A percentile compares a stretch with the other conserved stretches of the same genome.
Conservation (phyloP, 1,140 invertebrate genomes). For the Ectropis grisescens region DNA sequence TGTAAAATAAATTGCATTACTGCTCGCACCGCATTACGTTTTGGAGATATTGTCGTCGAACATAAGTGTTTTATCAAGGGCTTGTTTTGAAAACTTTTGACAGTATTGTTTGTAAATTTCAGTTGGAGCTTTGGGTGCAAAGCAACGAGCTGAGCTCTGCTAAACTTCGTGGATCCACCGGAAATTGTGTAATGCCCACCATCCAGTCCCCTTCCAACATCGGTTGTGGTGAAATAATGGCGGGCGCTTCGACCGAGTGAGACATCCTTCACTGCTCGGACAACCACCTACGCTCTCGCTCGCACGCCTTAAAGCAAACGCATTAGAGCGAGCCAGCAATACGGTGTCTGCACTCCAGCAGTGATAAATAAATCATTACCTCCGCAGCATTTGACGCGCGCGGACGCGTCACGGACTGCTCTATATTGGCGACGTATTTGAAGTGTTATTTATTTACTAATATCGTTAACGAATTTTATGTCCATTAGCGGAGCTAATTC, state of each 20-base stretch:
- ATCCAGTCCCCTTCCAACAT: slow-evolving; percentile 18
- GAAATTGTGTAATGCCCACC: slow-evolving; percentile 8
- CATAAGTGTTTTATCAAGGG: no score
- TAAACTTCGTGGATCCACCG: slow-evolving; percentile 30
- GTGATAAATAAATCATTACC: slow-evolving; percentile 19
- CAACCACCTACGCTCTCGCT: slow-evolving; percentile 18
- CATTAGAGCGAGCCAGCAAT: slow-evolving; percentile 17
- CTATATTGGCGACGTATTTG: no score
- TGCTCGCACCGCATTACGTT: no score
- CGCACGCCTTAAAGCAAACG: slow-evolving; percentile 12
- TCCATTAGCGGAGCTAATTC: no score
- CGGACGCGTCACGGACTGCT: slow-evolving; percentile 20
- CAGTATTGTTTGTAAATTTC: no score
- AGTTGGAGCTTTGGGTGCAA: slow-evolving; percentile 65
- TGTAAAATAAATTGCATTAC: no score
- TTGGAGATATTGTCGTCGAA: no score
- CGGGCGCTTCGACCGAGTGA: slow-evolving; percentile 30
- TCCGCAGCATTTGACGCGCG: slow-evolving; percentile 4
- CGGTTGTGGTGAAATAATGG: slow-evolving; percentile 35
- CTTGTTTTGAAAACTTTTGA: no score
- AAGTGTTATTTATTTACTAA: no score
- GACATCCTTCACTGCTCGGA: slow-evolving; percentile 23
- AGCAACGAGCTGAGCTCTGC: slow-evolving; percentile 62
- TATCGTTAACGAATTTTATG: no score
- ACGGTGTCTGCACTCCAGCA: slow-evolving; percentile 18